These are phyloP conservation scores for Caenorhabditis wallacei DNA, from an alignment of 2,888 invertebrate genomes.

Conservation along the genomic window DNA sequence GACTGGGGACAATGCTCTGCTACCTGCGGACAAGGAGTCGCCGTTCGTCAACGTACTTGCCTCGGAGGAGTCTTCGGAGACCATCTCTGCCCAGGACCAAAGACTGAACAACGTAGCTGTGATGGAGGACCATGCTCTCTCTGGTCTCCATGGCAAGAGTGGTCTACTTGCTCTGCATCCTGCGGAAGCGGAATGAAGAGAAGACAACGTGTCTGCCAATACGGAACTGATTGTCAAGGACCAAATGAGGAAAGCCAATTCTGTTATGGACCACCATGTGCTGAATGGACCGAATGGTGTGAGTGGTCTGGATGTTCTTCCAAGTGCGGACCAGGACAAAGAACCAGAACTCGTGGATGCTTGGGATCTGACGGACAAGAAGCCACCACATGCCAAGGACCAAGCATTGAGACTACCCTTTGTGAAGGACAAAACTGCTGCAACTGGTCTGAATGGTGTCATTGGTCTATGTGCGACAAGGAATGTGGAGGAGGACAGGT, in stretches of 20 bases:
- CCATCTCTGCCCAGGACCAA: conserved; percentile 73
- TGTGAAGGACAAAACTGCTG: conserved; percentile 78
- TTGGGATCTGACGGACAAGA: conserved; percentile 73
- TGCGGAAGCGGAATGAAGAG: conserved; percentile 78
- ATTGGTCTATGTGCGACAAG: conserved; percentile 78
- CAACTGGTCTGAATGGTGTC: conserved; percentile 79
- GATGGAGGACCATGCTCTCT: conserved; percentile 75
- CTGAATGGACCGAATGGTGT: conserved; percentile 78
- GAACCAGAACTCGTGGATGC: conserved; percentile 75
- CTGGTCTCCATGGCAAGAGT: conserved; percentile 79
- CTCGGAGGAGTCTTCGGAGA: conserved; percentile 75
- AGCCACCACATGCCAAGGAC: conserved; percentile 76
- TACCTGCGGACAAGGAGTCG: conserved; percentile 75
- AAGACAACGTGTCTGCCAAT: conserved; percentile 76
- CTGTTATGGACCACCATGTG: conserved; percentile 80
- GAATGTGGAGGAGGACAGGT: conserved; percentile 78
- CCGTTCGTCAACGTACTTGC: conserved; percentile 73
- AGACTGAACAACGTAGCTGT: conserved; percentile 70
- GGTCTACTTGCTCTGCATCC: conserved; percentile 74
- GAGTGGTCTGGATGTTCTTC: conserved; percentile 76
- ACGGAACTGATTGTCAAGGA: conserved; percentile 79
- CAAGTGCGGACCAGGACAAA: conserved; percentile 77
- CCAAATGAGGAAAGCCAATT: conserved; percentile 77
- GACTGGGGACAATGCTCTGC: conserved; percentile 78
- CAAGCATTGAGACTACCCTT: conserved; percentile 71